A percentile compares a stretch with the other conserved stretches of the same genome.
phyloP scores from a whole-genome alignment of 2,113 vertebrate genomes.

The Ornithorhynchus anatinus region DNA sequence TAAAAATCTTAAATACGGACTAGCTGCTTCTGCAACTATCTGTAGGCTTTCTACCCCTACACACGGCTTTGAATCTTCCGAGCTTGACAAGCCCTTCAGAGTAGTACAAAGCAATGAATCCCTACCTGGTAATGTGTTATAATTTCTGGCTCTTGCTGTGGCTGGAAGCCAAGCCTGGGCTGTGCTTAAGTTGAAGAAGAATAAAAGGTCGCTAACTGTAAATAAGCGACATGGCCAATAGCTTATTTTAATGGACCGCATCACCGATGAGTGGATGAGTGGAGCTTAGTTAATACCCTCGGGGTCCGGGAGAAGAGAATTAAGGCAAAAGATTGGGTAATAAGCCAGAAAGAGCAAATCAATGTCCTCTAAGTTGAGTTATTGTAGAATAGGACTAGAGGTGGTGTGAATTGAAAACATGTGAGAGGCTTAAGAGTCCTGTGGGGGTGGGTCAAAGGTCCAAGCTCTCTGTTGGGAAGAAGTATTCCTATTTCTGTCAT shows the following conservation, averaged over 20 bases:
- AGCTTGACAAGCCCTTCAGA: conserved; percentile 30
- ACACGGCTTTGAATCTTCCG: not conserved
- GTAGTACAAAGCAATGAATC: conserved; percentile 30
- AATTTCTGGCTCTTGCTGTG: conserved; percentile 35
- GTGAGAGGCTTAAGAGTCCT: not conserved
- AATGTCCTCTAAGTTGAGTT: not conserved
- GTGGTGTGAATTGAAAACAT: not conserved
- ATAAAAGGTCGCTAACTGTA: conserved; percentile 38
- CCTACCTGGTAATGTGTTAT: conserved; percentile 23
- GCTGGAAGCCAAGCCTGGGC: conserved; percentile 34
- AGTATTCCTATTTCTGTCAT: no score
- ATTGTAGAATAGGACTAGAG: not conserved
- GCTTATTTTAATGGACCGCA: not conserved
- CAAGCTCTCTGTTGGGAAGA: no score
- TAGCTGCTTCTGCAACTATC: not conserved
- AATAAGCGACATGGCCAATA: conserved; percentile 22
- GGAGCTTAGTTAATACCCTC: not conserved
- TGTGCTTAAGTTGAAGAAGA: conserved; percentile 32
- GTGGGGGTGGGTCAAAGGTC: no score
- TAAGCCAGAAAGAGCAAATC: not conserved
- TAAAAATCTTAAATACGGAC: conserved; percentile 12
- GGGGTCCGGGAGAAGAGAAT: not conserved
- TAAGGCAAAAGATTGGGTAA: not conserved
- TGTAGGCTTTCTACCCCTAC: conserved; percentile 16
- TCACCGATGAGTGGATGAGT: not conserved